phyloP scores from a whole-genome alignment of 2,113 vertebrate species.

The Pangasianodon hypophthalmus region DNA sequence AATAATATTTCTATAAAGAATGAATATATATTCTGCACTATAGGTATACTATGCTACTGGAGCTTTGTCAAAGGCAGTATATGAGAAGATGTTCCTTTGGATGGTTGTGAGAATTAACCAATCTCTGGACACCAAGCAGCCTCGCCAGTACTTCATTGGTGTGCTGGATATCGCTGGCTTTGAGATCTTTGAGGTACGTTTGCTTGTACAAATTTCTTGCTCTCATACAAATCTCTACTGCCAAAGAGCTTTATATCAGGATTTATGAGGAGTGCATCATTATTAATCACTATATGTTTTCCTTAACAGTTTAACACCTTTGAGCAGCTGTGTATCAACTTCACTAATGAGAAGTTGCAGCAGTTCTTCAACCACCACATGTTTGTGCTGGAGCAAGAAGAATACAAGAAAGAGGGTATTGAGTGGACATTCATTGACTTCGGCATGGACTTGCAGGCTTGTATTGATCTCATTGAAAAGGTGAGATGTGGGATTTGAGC shows the following conservation, averaged over 20 bases:
- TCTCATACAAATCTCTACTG: background rate
- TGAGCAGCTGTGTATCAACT: constrained; percentile 89
- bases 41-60: constrained; percentile 69
- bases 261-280: background rate
- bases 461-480: constrained; percentile 85
- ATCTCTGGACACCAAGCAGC: constrained; percentile 73
- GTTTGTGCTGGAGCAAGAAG: constrained; percentile 85
- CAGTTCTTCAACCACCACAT: constrained; percentile 89
- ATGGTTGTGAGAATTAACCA: constrained; percentile 79
- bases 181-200: constrained; percentile 75
- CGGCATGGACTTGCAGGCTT: constrained; percentile 82
- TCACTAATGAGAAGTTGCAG: constrained; percentile 89
- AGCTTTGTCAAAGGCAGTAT: constrained; percentile 76
- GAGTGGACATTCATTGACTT: constrained; percentile 80
- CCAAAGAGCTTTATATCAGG: background rate
- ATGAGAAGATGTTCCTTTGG: constrained; percentile 80
- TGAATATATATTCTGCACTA: background rate
- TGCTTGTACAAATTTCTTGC: background rate
- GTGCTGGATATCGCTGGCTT: constrained; percentile 77
- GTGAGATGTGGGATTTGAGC: constrained; percentile 54
- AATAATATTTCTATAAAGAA: background rate
- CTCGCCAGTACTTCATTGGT: constrained; percentile 77
- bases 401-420: constrained; percentile 74
- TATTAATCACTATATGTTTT: background rate
- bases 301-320: constrained; percentile 73